Conservation (phyloP, 2,797 vertebrate genomes). For the Sebastolobus altivelis region DNA sequence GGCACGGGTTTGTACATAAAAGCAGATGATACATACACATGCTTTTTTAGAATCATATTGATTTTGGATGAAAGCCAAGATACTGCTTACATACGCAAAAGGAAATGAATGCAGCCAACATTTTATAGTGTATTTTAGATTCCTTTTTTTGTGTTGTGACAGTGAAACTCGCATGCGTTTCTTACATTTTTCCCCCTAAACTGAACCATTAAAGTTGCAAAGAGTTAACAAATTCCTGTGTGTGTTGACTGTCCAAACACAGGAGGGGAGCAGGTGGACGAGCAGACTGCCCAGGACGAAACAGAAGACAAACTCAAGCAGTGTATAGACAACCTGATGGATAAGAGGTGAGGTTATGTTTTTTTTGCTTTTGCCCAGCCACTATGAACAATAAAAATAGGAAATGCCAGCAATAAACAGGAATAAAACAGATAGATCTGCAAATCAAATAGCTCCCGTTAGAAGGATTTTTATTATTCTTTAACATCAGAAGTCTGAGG, state of each 20-base stretch:
- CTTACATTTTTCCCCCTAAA: neutral
- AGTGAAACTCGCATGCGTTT: neutral
- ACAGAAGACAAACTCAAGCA: slow-evolving; percentile 94
- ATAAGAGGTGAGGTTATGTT: slow-evolving; percentile 85
- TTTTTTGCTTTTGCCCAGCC: neutral
- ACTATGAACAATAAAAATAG: neutral
- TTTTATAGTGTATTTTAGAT: neutral
- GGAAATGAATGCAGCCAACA: neutral
- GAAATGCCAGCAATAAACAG: neutral
- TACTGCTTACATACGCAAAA: neutral
- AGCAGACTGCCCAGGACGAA: slow-evolving; percentile 91
- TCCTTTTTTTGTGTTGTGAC: neutral
- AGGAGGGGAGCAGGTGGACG: slow-evolving; percentile 89
- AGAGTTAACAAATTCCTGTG: neutral
- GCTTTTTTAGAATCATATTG: neutral
- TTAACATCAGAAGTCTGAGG: too few relatives aligned
- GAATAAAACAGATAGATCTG: neutral
- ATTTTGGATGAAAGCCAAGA: neutral
- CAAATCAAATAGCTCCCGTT: too few relatives aligned
- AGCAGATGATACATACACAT: neutral
- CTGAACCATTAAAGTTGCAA: neutral
- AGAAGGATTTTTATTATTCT: too few relatives aligned
- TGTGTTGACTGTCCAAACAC: slow-evolving; percentile 17
- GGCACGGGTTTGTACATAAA: slow-evolving; percentile 80
- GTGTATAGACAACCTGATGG: slow-evolving; percentile 91